These are phyloP conservation scores for Latrodectus elegans DNA, from an alignment of 2,888 invertebrate genomes.

Conservation along the genomic window DNA sequence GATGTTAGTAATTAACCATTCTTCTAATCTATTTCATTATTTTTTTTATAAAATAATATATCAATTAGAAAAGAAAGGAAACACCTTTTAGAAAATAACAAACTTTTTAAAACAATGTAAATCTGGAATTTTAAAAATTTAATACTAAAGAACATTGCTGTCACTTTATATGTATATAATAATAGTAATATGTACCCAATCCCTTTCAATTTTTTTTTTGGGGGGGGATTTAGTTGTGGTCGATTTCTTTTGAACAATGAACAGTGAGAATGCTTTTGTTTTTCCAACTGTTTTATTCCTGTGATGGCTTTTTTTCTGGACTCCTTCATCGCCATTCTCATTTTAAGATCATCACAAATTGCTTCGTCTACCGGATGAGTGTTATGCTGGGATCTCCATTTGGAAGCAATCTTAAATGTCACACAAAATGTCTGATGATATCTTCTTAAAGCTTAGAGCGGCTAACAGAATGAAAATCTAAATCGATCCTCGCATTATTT, in stretches of 20 bases:
- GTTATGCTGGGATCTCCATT: too few species aligned
- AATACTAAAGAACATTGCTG: too few species aligned
- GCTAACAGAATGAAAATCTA: slow-evolving; percentile 24
- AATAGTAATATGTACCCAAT: slow-evolving; percentile 19
- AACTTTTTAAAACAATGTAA: too few species aligned
- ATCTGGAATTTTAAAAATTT: too few species aligned
- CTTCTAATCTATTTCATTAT: too few species aligned
- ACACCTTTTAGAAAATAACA: too few species aligned
- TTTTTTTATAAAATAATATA: too few species aligned
- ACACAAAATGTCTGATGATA: slow-evolving; percentile 34
- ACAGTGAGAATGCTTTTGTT: slow-evolving; percentile 35
- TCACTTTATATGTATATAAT: too few species aligned
- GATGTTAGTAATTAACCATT: too few species aligned
- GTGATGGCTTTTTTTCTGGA: slow-evolving; percentile 31
- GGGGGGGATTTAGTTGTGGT: slow-evolving; percentile 44
- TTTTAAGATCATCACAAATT: slow-evolving; percentile 42
- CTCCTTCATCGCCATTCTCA: slow-evolving; percentile 33
- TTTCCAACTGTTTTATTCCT: slow-evolving; percentile 36
- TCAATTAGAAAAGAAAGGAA: too few species aligned
- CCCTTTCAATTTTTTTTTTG: slow-evolving; percentile 13
- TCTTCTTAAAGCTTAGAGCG: too few species aligned
- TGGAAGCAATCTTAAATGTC: slow-evolving; percentile 23
- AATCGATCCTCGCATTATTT: slow-evolving; percentile 24
- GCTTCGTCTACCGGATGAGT: slow-evolving; percentile 16
- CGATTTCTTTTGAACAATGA: slow-evolving; percentile 52